These are phyloP conservation scores for Cervus canadensis DNA, from an alignment of 2,113 vertebrate species.

Conservation along the genomic window DNA sequence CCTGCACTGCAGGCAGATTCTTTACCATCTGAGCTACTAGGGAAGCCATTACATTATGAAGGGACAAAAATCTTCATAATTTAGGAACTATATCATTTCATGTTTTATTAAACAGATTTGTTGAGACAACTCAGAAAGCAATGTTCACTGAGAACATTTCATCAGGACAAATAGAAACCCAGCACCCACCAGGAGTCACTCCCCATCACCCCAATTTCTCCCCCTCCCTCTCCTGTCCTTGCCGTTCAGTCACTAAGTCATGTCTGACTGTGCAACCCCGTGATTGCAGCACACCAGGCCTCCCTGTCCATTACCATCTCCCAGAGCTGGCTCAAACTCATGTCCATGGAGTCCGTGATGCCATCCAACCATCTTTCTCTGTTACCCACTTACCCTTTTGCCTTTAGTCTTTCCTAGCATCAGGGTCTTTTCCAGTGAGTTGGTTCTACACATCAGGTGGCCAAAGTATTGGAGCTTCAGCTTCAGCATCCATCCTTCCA, in stretches of 20 bases:
- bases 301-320: not conserved
- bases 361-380: not conserved
- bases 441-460: not conserved
- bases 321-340: not conserved
- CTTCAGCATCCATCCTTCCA: not conserved
- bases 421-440: not conserved
- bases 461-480: not conserved
- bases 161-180: not conserved
- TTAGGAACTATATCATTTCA: not conserved
- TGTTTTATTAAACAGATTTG: not conserved
- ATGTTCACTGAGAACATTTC: not conserved
- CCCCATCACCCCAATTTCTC: fast-evolving
- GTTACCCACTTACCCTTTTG: not conserved
- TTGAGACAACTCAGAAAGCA: fast-evolving
- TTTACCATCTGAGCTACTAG: not conserved
- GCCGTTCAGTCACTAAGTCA: fast-evolving
- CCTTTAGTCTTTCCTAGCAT: not conserved
- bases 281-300: fast-evolving
- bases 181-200: fast-evolving
- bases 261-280: not conserved
- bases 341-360: not conserved
- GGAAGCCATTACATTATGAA: not conserved
- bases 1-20: not conserved
- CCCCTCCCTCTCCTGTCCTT: fast-evolving
- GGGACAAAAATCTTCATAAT: too few relatives aligned